Conservation (phyloP, 2,888 invertebrate species). For the Clitarchus hookeri region DNA sequence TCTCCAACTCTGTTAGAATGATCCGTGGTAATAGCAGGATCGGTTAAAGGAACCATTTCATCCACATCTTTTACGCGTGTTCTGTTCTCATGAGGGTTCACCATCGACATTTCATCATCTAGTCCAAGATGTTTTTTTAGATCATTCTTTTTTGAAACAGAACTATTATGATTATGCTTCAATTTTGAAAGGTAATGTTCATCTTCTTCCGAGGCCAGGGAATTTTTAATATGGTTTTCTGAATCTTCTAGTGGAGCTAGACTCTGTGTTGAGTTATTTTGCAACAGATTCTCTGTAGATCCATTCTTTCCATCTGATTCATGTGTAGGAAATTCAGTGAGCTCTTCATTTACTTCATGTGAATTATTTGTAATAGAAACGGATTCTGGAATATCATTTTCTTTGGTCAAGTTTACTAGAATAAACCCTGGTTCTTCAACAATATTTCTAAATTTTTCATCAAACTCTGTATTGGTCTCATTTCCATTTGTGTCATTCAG, state of each 20-base stretch:
- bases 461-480: background rate
- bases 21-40: background rate
- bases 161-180: background rate
- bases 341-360: background rate
- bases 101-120: slow-evolving; percentile 58
- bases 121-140: slow-evolving; percentile 54
- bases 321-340: background rate
- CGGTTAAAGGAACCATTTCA: background rate
- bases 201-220: background rate
- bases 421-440: slow-evolving; percentile 20
- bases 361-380: background rate
- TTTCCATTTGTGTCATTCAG: background rate
- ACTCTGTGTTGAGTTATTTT: background rate
- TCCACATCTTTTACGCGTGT: background rate
- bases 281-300: background rate
- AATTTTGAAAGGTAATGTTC: background rate
- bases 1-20: background rate
- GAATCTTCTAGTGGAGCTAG: slow-evolving; percentile 39
- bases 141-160: background rate
- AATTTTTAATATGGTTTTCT: slow-evolving; percentile 23
- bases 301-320: background rate
- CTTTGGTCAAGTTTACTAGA: background rate
- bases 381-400: background rate
- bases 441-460: background rate
- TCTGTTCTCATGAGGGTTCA: slow-evolving; percentile 53